Percentiles rank a stretch among this genome's conserved stretches.
These are phyloP conservation scores for Pogonomyrmex californicus DNA, from an alignment of 1,140 invertebrate species.

Conservation along the genomic window DNA sequence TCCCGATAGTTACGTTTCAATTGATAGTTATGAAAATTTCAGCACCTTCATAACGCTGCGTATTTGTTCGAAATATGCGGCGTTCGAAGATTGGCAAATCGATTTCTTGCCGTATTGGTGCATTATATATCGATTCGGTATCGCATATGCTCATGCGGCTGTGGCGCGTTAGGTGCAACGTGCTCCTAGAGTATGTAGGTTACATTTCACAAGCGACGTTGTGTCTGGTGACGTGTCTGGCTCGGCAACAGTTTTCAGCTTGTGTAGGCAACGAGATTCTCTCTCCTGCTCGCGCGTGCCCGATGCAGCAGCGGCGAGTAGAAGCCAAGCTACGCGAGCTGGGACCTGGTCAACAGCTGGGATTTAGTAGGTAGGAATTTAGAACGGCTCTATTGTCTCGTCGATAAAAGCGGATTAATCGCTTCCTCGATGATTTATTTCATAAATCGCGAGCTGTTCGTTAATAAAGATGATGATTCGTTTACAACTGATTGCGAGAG, in stretches of 20 bases:
- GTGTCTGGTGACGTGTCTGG: constrained; percentile 79
- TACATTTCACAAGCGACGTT: constrained; percentile 75
- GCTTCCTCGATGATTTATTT: constrained; percentile 47
- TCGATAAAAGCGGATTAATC: constrained; percentile 69
- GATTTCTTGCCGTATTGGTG: constrained; percentile 13
- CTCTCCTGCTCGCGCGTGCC: constrained; percentile 51
- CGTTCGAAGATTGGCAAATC: constrained; percentile 32
- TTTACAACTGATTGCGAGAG: constrained; percentile 60
- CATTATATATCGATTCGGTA: constrained; percentile 30
- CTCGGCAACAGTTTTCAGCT: constrained; percentile 66
- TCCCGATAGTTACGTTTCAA: neutral
- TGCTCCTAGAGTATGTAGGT: constrained; percentile 69
- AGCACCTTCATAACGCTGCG: neutral
- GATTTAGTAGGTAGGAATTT: constrained; percentile 70
- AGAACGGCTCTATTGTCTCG: constrained; percentile 76
- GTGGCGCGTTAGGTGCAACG: constrained; percentile 67
- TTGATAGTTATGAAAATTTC: constrained; percentile 2
- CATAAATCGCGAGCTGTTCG: neutral
- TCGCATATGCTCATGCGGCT: neutral
- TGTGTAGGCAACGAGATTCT: constrained; percentile 65
- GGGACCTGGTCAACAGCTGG: constrained; percentile 60
- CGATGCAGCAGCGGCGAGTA: constrained; percentile 36
- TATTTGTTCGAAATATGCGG: constrained; percentile 15
- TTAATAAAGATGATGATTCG: constrained; percentile 55
- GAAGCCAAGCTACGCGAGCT: constrained; percentile 23